These are phyloP conservation scores for Nerophis ophidion DNA, from an alignment of 2,113 vertebrate genomes.

Conservation along the genomic window DNA sequence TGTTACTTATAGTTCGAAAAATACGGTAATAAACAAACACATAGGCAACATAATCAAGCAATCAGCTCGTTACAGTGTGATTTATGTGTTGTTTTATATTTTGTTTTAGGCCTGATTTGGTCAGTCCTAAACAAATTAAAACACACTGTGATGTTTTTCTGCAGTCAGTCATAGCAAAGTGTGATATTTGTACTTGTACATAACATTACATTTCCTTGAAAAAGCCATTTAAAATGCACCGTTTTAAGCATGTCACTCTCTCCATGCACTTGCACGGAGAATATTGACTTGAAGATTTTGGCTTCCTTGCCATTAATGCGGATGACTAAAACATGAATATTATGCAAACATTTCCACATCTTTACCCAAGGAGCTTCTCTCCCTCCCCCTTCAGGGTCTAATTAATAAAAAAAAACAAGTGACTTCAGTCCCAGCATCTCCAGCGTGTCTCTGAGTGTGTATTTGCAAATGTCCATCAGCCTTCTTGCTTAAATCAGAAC, in stretches of 20 bases:
- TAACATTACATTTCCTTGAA: conserved; percentile 37
- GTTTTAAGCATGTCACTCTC: conserved; percentile 30
- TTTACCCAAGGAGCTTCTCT: conserved; percentile 10
- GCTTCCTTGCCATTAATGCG: conserved; percentile 1
- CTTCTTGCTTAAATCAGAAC: too few relatives aligned
- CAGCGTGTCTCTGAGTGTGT: too few relatives aligned
- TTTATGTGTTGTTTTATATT: not conserved
- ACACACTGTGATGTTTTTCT: conserved; percentile 15
- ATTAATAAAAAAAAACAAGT: conserved; percentile 27
- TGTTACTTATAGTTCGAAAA: too few relatives aligned
- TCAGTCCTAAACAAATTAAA: conserved; percentile 37
- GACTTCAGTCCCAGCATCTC: conserved; percentile 5
- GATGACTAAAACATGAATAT: conserved; percentile 9
- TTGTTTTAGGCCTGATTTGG: conserved; percentile 25
- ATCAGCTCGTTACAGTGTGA: too few relatives aligned
- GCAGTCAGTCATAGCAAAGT: not conserved
- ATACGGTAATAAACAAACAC: too few relatives aligned
- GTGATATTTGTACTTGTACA: conserved; percentile 19
- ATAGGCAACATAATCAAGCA: too few relatives aligned
- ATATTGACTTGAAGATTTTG: conserved; percentile 9
- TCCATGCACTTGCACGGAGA: conserved; percentile 10
- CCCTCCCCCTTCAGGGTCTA: conserved; percentile 4
- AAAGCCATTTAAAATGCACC: conserved; percentile 46
- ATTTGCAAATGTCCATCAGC: too few relatives aligned
- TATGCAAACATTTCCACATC: conserved; percentile 7